These are phyloP conservation scores for Apodemia duryi DNA, from an alignment of 2,888 invertebrate genomes.

Conservation along the genomic window DNA sequence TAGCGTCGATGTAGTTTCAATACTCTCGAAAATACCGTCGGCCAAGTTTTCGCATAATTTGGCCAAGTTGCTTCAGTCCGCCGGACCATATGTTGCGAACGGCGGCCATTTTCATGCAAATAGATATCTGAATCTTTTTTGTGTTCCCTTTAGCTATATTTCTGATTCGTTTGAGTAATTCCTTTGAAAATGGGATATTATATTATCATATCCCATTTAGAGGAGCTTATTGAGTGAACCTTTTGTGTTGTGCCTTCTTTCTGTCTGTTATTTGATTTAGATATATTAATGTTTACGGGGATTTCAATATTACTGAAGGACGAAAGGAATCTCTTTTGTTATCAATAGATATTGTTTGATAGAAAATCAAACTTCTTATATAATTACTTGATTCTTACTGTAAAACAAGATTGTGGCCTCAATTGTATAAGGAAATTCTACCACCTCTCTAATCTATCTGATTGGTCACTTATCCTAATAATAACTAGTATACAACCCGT, in stretches of 20 bases:
- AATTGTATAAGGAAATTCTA: too few species aligned
- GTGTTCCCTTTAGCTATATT: conserved; percentile 10
- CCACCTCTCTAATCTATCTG: too few species aligned
- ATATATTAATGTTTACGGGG: conserved; percentile 12
- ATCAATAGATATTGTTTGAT: not conserved
- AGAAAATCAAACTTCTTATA: not conserved
- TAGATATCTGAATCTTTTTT: conserved; percentile 19
- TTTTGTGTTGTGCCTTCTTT: conserved; percentile 10
- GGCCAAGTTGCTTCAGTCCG: conserved; percentile 38
- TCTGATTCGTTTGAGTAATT: conserved; percentile 12
- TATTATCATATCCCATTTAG: conserved; percentile 14
- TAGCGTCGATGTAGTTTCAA: conserved; percentile 16
- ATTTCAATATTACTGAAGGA: conserved; percentile 3
- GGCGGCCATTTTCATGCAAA: conserved; percentile 33
- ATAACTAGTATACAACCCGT: too few species aligned
- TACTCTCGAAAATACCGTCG: conserved; percentile 42
- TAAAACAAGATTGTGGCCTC: too few species aligned
- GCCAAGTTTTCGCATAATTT: conserved; percentile 60
- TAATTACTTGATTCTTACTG: too few species aligned
- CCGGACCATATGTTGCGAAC: conserved; percentile 42
- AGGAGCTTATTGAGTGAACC: conserved; percentile 11
- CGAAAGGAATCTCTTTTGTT: not conserved
- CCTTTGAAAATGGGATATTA: conserved; percentile 10
- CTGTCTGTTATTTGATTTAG: conserved; percentile 12
- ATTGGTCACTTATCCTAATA: too few species aligned